These are phyloP conservation scores for Pararge aegeria DNA, from an alignment of 1,140 invertebrate genomes.

Conservation along the genomic window DNA sequence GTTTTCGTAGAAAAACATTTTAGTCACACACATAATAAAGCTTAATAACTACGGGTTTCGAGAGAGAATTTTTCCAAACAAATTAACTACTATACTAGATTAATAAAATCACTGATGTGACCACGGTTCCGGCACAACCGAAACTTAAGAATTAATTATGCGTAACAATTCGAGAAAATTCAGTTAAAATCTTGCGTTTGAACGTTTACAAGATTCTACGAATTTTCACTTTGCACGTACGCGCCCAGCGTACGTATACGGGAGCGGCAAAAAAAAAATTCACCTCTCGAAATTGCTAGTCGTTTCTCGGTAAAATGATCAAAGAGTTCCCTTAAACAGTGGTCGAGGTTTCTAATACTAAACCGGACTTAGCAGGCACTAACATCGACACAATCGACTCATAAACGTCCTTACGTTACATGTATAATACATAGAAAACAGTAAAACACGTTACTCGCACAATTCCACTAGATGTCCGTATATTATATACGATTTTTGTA, in stretches of 20 bases:
- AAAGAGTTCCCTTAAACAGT: constrained; percentile 63
- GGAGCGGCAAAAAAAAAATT: constrained; percentile 27
- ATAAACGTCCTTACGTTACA: constrained; percentile 58
- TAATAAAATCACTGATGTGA: constrained; percentile 9
- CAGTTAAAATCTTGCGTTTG: constrained; percentile 54
- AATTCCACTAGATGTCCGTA: constrained; percentile 74
- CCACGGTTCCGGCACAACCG: constrained; percentile 12
- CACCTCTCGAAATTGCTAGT: constrained; percentile 50
- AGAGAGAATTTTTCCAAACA: constrained; percentile 53
- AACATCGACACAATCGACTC: constrained; percentile 61
- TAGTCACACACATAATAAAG: constrained; percentile 65
- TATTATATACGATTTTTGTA: constrained; percentile 52
- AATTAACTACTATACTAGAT: constrained; percentile 6
- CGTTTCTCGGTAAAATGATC: constrained; percentile 69
- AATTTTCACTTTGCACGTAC: constrained; percentile 33
- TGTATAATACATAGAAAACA: constrained; percentile 73
- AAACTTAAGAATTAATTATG: constrained; percentile 1
- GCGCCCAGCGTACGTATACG: constrained; percentile 9
- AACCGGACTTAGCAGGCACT: constrained; percentile 74
- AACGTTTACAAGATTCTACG: constrained; percentile 55
- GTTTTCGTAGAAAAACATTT: constrained; percentile 72
- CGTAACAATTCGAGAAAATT: constrained; percentile 37
- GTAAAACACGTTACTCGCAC: constrained; percentile 69
- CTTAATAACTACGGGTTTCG: constrained; percentile 60
- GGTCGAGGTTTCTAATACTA: constrained; percentile 69